Base-by-base conservation (phyloP, 2,888 invertebrate species). In the Ernsta delagoae region DNA sequence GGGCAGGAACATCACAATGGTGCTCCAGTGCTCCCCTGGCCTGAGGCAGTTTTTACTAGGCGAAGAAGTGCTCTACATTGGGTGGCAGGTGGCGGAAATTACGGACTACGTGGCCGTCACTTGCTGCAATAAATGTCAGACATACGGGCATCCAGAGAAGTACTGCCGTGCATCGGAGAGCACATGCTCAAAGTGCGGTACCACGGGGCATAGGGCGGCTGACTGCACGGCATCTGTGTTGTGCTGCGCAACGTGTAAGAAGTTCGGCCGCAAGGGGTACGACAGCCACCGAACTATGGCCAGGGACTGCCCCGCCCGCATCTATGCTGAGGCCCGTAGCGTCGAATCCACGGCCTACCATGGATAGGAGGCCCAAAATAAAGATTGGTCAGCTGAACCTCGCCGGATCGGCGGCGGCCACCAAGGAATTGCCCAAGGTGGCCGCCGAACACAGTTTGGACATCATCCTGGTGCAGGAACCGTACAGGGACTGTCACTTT, bases 251-350 rank as follows among this genome's bases (percentile, higher is more conserved):
- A 61, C 60, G 0, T 61, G 60, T 8, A 48, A 48, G 12, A 61
- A 61, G 7, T 61, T 61, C 9, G 60, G 60, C 4, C 45, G 60
- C 11, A 31, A 12, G 5, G 60, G 31, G 1, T 8, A 24, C 31
- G 34, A n/a, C 0, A 6, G 0, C 7, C 60, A 61, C 48, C 24
- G 11, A 1, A 61, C 60, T 1, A 61, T 61, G 60, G 48, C 45
- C 31, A 61, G 34, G 34, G 60, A 61, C 2, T 61, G 60, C 48
- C 60, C 60, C 5, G 60, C 60, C 31, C 60, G 60, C n/a, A 9
- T 31, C 6, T n/a, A 48, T 31, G 60, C 60, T 3, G 59, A 60
- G 43, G 8, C 59, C 4, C 43, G 59, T 5, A 24, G 59, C 31
- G 59, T 60, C 2, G 59, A 60, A 11, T 11, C 34, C 3, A 60